Conservation (phyloP, 2,888 invertebrate genomes). For the Allacma fusca region DNA sequence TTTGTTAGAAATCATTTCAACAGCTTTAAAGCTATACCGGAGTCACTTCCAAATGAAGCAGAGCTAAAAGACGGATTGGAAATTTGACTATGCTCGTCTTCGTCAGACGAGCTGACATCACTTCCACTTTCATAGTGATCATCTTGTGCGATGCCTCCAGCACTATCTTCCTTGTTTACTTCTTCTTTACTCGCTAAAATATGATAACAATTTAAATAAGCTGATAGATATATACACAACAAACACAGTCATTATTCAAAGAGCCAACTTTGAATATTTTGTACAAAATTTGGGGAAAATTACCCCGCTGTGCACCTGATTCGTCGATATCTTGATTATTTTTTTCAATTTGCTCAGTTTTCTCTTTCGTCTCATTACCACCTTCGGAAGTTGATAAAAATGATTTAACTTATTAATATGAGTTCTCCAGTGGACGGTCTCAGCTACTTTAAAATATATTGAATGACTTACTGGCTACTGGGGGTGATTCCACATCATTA, state of each 20-base stretch:
- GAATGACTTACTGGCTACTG: background rate
- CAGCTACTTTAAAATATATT: too few species aligned
- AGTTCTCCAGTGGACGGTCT: too few species aligned
- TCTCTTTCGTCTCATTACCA: background rate
- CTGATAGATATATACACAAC: too few species aligned
- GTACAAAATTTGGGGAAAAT: too few species aligned
- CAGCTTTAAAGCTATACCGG: conserved; percentile 47
- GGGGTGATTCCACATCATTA: background rate
- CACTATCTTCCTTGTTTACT: conserved; percentile 22
- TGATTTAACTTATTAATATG: background rate
- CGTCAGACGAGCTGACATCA: conserved; percentile 84
- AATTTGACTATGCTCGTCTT: conserved; percentile 67
- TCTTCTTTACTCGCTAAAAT: conserved; percentile 43
- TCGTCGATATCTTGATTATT: background rate
- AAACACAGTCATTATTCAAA: too few species aligned
- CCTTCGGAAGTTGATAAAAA: background rate
- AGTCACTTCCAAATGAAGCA: conserved; percentile 57
- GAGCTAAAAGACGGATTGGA: conserved; percentile 59
- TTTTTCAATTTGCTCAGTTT: background rate
- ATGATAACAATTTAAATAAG: too few species aligned
- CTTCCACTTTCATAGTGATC: conserved; percentile 79
- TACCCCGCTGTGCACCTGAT: background rate
- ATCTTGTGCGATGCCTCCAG: conserved; percentile 44
- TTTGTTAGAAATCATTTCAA: background rate
- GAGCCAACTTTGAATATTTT: too few species aligned